Percentiles rank a stretch among this genome's conserved stretches.
These are phyloP conservation scores for Stichodactyla mertensii DNA, from an alignment of 64 coral and sea anemone genomes.

Conservation along the genomic window DNA sequence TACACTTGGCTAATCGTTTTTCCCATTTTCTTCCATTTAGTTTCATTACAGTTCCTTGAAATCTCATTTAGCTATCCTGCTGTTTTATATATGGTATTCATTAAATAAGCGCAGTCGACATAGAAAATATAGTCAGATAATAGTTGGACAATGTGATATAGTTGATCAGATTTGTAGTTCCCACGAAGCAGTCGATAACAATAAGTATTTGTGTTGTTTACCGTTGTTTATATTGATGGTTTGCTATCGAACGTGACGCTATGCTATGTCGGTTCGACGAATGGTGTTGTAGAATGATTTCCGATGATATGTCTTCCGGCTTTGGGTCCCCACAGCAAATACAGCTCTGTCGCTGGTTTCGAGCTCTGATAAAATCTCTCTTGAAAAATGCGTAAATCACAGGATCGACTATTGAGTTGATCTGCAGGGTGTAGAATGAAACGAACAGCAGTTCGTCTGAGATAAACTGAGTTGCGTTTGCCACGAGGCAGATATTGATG, in stretches of 20 bases:
- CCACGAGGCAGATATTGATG: constrained; percentile 64
- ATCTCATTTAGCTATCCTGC: no score
- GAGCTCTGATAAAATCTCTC: constrained; percentile 49
- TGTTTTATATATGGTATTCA: no score
- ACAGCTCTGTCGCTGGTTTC: constrained; percentile 1
- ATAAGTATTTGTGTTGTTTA: background rate
- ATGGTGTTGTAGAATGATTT: background rate
- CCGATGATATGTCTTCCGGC: background rate
- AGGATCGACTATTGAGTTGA: constrained; percentile 66
- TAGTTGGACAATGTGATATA: background rate
- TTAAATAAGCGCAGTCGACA: no score
- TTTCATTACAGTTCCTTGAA: no score
- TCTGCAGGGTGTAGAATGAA: constrained; percentile 57
- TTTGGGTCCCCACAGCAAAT: background rate
- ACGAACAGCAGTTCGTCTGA: constrained; percentile 39
- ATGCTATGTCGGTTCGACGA: background rate
- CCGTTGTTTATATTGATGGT: background rate
- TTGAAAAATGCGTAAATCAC: constrained; percentile 71
- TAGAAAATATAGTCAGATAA: background rate
- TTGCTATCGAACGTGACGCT: background rate
- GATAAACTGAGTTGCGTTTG: constrained; percentile 28
- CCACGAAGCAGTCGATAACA: background rate
- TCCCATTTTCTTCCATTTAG: no score
- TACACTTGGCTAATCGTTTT: no score
- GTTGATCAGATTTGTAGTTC: background rate